Percentiles rank a stretch among this genome's conserved stretches.
Evolutionary conservation across 2,113 vertebrate species (phyloP).

Genomic region (Oreocharis arfaki): DNA sequence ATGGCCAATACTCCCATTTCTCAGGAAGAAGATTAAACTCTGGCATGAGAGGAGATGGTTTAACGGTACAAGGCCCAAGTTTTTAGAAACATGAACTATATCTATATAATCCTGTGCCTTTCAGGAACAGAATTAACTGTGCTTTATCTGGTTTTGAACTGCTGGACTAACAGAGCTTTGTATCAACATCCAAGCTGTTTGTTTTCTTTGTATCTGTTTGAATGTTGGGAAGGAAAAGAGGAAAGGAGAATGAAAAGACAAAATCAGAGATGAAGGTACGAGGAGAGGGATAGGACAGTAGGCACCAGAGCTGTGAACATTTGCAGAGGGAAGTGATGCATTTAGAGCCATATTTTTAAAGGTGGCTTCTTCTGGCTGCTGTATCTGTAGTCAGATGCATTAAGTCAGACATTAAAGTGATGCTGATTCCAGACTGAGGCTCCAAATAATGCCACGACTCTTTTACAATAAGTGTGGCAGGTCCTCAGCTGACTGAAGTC

Average conservation of each 20-base stretch:
- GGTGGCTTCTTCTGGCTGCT: neutral
- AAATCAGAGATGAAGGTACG: neutral
- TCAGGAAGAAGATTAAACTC: neutral
- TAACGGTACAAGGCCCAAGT: neutral
- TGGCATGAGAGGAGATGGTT: neutral
- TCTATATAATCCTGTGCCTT: neutral
- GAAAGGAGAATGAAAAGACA: neutral
- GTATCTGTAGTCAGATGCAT: neutral
- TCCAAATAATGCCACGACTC: neutral
- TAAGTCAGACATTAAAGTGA: neutral
- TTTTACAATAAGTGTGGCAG: neutral
- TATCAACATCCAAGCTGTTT: neutral
- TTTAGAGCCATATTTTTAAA: neutral
- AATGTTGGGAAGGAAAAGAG: neutral
- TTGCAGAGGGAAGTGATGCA: neutral
- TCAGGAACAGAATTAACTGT: neutral
- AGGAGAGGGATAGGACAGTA: neutral
- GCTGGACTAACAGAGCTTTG: neutral
- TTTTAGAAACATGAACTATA: neutral
- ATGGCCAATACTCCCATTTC: neutral
- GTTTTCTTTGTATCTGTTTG: neutral
- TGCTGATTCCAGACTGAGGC: neutral
- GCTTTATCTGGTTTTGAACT: neutral
- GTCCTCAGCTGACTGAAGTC: conserved; percentile 42
- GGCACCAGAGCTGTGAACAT: neutral